Conservation (phyloP, 2,888 invertebrate species). For the Sinotaia quadrata region DNA sequence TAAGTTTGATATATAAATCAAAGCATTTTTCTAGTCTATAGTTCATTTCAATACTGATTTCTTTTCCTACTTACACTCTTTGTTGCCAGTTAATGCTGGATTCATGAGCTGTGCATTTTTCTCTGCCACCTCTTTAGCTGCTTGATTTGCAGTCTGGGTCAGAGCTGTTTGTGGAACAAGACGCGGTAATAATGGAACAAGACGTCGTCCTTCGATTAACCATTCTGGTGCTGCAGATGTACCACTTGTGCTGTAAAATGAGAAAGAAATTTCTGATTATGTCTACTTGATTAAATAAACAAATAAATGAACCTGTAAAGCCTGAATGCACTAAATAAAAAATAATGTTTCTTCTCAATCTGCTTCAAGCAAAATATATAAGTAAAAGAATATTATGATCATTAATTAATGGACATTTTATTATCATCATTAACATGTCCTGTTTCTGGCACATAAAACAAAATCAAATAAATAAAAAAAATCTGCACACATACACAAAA, state of each 20-base stretch:
- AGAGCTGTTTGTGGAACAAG: slow-evolving; percentile 89
- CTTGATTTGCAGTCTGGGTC: slow-evolving; percentile 86
- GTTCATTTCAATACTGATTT: too few relatives aligned
- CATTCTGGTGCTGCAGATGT: slow-evolving; percentile 78
- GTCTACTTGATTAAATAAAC: slow-evolving; percentile 1
- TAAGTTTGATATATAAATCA: too few relatives aligned
- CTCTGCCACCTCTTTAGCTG: slow-evolving; percentile 79
- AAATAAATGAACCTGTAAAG: not conserved
- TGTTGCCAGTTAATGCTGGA: slow-evolving; percentile 63
- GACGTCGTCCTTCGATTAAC: slow-evolving; percentile 88
- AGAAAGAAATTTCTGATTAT: not conserved
- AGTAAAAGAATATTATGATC: too few relatives aligned
- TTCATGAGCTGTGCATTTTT: slow-evolving; percentile 75
- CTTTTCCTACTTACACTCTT: slow-evolving; percentile 63
- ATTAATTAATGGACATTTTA: too few relatives aligned
- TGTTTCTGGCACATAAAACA: too few relatives aligned
- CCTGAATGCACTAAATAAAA: too few relatives aligned
- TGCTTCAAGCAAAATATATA: too few relatives aligned
- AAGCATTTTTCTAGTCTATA: too few relatives aligned
- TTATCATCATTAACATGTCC: too few relatives aligned
- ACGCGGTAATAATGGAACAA: slow-evolving; percentile 86
- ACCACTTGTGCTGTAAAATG: slow-evolving; percentile 26
- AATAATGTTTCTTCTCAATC: slow-evolving; percentile 5
- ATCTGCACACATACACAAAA: too few relatives aligned
- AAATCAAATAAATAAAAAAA: too few relatives aligned